Base-by-base conservation (phyloP, 2,888 invertebrate genomes). In the Callyntrura sp. region DNA sequence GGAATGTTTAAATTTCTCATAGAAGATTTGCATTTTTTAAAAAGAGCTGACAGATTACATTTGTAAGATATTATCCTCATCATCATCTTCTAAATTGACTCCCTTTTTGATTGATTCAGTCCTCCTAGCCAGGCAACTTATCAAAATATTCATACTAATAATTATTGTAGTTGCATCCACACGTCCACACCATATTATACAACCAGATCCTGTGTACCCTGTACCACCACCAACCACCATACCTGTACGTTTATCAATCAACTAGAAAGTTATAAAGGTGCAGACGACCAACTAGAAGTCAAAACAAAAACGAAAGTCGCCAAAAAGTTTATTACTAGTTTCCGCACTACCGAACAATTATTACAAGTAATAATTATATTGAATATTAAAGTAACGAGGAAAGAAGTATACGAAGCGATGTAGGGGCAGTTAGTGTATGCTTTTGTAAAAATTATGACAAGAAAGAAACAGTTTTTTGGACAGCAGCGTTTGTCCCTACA, bases 221-320 rank as follows among this genome's bases (percentile, higher is more conserved):
- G n/a, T n/a, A n/a, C n/a, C n/a, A n/a, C n/a, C n/a, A n/a, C n/a
- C n/a, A n/a, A n/a, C n/a, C n/a, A n/a, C n/a, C n/a, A n/a, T n/a
- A n/a, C n/a, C n/a, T n/a, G n/a, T n/a, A n/a, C n/a, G n/a, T n/a
- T 35, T 35, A 60, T 60, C 57, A 60, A 60, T 60, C 57, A 60
- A 60, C 57, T 60, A 60, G 57, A 60, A 60, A 60, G 57, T 60
- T 12, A n/a, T n/a, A n/a, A n/a, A 60, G 12, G n/a, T 60, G 57
- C 57, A 17, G 11, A 60, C 20, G n/a, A 20, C 12, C 57, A 17
- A 60, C n/a, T 60, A n/a, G n/a, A 51, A 51, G 35, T 35, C 51
- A 51, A 51, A 51, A n/a, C n/a, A 2, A 51, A 51, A 51, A 6
- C 51, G 51, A 51, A 51, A 51, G 51, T 51, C 11, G 51, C 11